Base-by-base conservation (phyloP, 2,888 invertebrate species). In the Pinctada fucata region DNA sequence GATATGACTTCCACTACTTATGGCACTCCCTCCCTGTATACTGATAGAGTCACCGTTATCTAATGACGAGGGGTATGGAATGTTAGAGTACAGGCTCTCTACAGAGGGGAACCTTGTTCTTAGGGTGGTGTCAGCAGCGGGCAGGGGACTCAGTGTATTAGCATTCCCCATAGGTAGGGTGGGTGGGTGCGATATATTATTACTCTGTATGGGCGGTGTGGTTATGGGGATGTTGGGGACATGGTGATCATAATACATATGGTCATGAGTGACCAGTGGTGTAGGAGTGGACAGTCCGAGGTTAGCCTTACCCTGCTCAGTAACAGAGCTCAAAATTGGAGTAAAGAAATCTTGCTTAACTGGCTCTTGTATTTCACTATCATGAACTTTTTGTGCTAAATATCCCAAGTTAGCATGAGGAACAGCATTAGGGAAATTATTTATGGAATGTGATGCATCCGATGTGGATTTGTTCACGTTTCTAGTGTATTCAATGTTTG, bases 1-100 rank as follows among this genome's bases (percentile, higher is more conserved):
- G 76, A 79, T 76, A 73, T 73, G 73, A 45, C 47, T 79, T 10
- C 48, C 72, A 52, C 63, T 70, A 8, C 79, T 75, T 6, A 79
- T 49, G 16, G 79, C 63, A 3, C n/a, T n/a, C n/a, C n/a, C n/a
- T n/a, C n/a, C n/a, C n/a, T n/a, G n/a, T n/a, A n/a, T n/a, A n/a
- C n/a, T n/a, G n/a, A n/a, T n/a, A n/a, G n/a, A n/a, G n/a, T n/a
- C n/a, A n/a, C n/a, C n/a, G n/a, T n/a, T n/a, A n/a, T n/a, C n/a
- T 5, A 68, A 10, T 10, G 10, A 31, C 31, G 16, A 45, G 47
- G 68, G 58, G 5, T 8, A 5, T 8, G 58, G 58, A 10, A 52
- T 52, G 58, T 52, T 52, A 10, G 5, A 8, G 10, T 52, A 52
- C 10, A 52, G 10, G 58, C 10, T 52, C 58, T 52, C 58, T 10